These are phyloP conservation scores for Cromileptes altivelis DNA, from an alignment of 2,113 vertebrate genomes.

Conservation along the genomic window DNA sequence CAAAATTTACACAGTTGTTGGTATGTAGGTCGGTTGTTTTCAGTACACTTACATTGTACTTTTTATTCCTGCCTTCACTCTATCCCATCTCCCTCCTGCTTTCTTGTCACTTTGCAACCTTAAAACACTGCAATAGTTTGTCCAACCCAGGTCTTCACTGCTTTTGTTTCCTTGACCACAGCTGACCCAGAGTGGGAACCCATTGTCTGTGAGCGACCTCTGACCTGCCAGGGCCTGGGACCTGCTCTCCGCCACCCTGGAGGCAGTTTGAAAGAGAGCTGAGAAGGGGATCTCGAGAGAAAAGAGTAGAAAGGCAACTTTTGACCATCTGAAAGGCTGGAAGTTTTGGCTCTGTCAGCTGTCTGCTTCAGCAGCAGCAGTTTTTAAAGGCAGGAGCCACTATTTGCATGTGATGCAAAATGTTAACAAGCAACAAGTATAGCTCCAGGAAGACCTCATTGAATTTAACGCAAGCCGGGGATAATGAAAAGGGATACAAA, in stretches of 20 bases:
- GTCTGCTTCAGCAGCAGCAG: slow-evolving; percentile 11
- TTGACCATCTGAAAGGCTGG: slow-evolving; percentile 23
- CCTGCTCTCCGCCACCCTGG: slow-evolving; percentile 64
- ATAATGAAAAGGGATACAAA: slow-evolving; percentile 49
- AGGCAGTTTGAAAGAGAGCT: slow-evolving; percentile 59
- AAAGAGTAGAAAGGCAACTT: slow-evolving; percentile 37
- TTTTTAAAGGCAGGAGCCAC: background rate
- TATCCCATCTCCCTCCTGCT: slow-evolving; percentile 30
- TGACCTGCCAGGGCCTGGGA: slow-evolving; percentile 79
- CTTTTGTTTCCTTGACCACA: slow-evolving; percentile 77
- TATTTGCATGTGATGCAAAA: slow-evolving; percentile 73
- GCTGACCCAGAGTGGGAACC: slow-evolving; percentile 73
- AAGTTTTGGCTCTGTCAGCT: slow-evolving; percentile 8
- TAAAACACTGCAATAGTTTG: slow-evolving; percentile 63
- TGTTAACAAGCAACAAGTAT: slow-evolving; percentile 45
- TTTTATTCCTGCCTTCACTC: slow-evolving; percentile 28
- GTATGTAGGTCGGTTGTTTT: slow-evolving; percentile 4
- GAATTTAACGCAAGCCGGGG: slow-evolving; percentile 28
- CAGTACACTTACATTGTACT: slow-evolving; percentile 12
- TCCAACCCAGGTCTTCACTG: slow-evolving; percentile 54
- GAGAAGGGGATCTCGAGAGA: slow-evolving; percentile 8
- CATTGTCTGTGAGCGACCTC: slow-evolving; percentile 73
- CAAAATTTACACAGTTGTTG: slow-evolving; percentile 14
- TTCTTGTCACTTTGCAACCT: slow-evolving; percentile 60
- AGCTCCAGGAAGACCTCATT: slow-evolving; percentile 17